Base-by-base conservation (phyloP, 2,797 vertebrate genomes). In the Halcyon leucocephala region DNA sequence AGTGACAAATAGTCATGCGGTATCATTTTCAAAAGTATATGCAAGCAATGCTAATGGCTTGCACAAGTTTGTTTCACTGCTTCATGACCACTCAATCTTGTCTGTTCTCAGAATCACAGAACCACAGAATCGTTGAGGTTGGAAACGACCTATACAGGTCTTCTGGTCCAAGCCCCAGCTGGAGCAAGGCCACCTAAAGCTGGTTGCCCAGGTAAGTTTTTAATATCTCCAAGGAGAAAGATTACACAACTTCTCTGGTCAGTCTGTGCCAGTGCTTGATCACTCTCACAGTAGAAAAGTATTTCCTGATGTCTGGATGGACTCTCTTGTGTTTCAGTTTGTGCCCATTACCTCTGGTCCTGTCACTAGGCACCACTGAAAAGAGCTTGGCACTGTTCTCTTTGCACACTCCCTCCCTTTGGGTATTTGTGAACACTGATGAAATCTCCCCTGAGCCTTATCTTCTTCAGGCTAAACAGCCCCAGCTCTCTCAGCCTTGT, bases 141-240 rank as follows among this genome's bases (percentile, higher is more conserved):
- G 51, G n/a, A 70, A 66, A 4, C 14, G 18, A 74, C 9, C 5
- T 65, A 57, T 74, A 41, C 16, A 70, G 26, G 6, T 39, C 66
- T 42, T 4, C 20, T 65, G 4, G 12, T 39, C n/a, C n/a, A 74
- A n/a, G 2, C 3, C 10, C 18, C 57, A 70, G 26, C 55, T 74
- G 51, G 78, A 61, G 29, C n/a, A 78, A 31, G 39, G 24, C 5
- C 31, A 62, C 42, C n/a, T 39, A 26, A 10, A 74, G n/a, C 55
- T 2, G 0, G 14, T 41, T 4, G 14, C 54, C 51, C 66, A 21
- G 21, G 10, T 0, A 0, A 39, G 1, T 49, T 72, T 58, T 84
- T 35, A 84, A 5, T 72, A 49, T 52, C 26, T 61, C 26, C 42
- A 61, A 62, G 31, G 24, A 49, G 4, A 31, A 60, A 77, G 46